A percentile compares a stretch with the other conserved stretches of the same genome.
These are phyloP conservation scores for Stenopsyche tienmushanensis DNA, from an alignment of 1,140 invertebrate species.

Conservation along the genomic window DNA sequence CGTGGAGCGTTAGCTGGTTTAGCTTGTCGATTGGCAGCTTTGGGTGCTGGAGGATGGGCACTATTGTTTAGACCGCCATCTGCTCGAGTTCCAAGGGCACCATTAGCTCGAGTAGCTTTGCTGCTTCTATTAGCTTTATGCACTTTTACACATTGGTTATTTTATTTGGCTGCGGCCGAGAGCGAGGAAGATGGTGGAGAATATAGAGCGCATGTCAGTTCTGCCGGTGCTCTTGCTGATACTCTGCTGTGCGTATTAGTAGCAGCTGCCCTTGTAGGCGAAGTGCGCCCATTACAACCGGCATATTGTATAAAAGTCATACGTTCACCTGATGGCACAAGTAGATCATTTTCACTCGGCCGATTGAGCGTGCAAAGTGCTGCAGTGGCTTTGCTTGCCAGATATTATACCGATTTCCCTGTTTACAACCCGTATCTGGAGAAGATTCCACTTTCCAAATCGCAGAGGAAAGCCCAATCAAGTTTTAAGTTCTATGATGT, in stretches of 20 bases:
- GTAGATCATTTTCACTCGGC: constrained; percentile 82
- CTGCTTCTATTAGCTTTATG: constrained; percentile 88
- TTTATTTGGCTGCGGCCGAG: constrained; percentile 85
- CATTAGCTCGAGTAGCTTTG: constrained; percentile 85
- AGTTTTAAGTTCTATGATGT: constrained; percentile 98
- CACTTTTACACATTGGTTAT: constrained; percentile 95
- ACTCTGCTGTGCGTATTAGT: constrained; percentile 95
- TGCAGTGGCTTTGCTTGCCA: constrained; percentile 90
- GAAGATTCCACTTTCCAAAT: constrained; percentile 82
- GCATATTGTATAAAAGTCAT: constrained; percentile 89
- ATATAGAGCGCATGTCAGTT: constrained; percentile 84
- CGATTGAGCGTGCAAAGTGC: constrained; percentile 93
- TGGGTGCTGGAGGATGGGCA: constrained; percentile 93
- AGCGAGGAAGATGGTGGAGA: constrained; percentile 71
- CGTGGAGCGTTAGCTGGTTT: constrained; percentile 86
- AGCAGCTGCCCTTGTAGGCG: constrained; percentile 87
- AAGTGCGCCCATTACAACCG: constrained; percentile 87
- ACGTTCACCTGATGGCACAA: constrained; percentile 91
- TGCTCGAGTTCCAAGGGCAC: constrained; percentile 91
- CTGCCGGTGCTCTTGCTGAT: constrained; percentile 76
- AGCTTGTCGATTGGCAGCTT: constrained; percentile 86
- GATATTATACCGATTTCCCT: constrained; percentile 94
- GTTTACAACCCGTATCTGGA: constrained; percentile 97
- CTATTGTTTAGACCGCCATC: constrained; percentile 72
- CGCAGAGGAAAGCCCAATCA: constrained; percentile 70